These are phyloP conservation scores for Heliconius melpomene DNA, from an alignment of 1,140 invertebrate species.

Conservation along the genomic window DNA sequence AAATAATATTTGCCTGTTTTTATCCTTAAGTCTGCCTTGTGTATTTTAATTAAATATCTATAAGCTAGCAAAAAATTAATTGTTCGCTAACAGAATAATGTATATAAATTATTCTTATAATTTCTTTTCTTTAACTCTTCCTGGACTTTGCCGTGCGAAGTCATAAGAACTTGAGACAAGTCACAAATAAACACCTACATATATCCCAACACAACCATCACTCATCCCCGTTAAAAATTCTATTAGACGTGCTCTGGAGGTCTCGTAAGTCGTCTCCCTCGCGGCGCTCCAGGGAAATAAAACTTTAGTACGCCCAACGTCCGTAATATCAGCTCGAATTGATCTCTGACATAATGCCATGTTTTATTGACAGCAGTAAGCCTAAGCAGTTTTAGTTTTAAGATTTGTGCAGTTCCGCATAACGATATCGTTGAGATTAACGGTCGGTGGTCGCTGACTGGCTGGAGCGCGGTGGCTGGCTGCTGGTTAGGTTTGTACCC, in stretches of 20 bases:
- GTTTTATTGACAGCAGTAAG: conserved; percentile 38
- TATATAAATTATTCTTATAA: too few relatives aligned
- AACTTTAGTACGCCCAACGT: conserved; percentile 42
- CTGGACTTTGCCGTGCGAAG: too few relatives aligned
- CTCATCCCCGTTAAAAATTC: conserved; percentile 40
- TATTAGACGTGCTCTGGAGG: conserved; percentile 35
- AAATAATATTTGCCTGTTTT: too few relatives aligned
- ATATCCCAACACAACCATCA: neutral
- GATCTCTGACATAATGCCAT: conserved; percentile 32
- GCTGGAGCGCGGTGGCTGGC: too few relatives aligned
- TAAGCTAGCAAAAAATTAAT: too few relatives aligned
- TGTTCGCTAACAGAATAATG: too few relatives aligned
- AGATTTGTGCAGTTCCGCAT: conserved; percentile 4
- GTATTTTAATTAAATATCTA: too few relatives aligned
- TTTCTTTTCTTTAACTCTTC: too few relatives aligned
- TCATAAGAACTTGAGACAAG: too few relatives aligned
- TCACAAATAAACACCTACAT: neutral
- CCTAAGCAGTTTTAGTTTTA: conserved; percentile 11
- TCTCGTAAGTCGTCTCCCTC: conserved; percentile 13
- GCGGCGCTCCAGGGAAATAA: conserved; percentile 51
- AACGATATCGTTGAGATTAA: neutral
- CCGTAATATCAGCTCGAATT: conserved; percentile 40
- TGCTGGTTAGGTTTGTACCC: neutral
- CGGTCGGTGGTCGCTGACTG: neutral
- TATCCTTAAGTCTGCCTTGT: too few relatives aligned